Evolutionary conservation across 1,140 invertebrate genomes (phyloP), one percentile per base, ranked within the genome.

Genomic region (Drosophila prosaltans): DNA sequence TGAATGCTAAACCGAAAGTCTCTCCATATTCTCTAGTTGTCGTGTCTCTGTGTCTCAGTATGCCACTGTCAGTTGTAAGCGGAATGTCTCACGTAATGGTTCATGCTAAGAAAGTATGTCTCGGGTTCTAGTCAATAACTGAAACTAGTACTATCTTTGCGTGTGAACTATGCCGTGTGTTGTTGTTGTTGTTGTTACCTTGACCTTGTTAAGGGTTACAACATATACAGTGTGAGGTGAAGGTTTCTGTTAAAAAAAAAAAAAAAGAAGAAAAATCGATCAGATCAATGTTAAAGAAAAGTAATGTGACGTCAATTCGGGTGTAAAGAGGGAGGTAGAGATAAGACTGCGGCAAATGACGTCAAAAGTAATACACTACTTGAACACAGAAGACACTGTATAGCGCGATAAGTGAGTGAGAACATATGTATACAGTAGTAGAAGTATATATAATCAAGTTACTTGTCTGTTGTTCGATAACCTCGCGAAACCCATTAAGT

Each of bases 331-430:
- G 16, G 16, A 16, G 16, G 16, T 16, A 16, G 16, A 16, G 16
- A 16, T 77, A 77, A 77, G 40, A 77, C 59, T 77, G 74, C 74
- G 74, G 2, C 74, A 77, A 51, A 62, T 77, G 74, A 65, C 74
- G 74, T 77, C 73, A 77, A 55, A 36, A 5, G 6, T n/a, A 32
- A 43, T 39, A 28, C 24, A 32, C 39, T 41, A 41, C 24, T 59
- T 75, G 39, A 45, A 59, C 16, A 32, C 2, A 32, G 36, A 58
- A 59, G 57, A 59, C 45, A 51, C 45, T 51, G 8, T 9, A 24
- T 16, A 16, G 16, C 16, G 45, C 21, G 45, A 51, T 51, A 51
- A 51, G 45, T 26, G 16, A 16, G 16, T 16, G 16, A 16, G 16
- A 16, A 16, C 16, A 16, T 16, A 16, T 16, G 16, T 16, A 0